Percentiles rank a stretch among this genome's conserved stretches.
phyloP scores from a whole-genome alignment of 2,888 invertebrate genomes.

The Megalurothrips usitatus region DNA sequence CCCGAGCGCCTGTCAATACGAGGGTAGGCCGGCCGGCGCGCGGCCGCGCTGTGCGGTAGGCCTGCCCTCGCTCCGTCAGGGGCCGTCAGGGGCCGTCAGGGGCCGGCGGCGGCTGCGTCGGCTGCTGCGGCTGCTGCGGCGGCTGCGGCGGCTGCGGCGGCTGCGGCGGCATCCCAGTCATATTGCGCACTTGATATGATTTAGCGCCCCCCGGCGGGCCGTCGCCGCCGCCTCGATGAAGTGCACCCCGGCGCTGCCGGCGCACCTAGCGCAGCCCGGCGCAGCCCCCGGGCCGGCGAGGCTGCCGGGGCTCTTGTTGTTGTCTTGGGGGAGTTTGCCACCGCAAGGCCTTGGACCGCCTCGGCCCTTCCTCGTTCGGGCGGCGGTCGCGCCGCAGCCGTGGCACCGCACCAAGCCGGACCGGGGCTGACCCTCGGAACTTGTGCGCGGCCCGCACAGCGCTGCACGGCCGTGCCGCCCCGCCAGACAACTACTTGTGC shows the following conservation, averaged over 20 bases:
- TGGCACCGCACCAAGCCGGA: too few relatives aligned
- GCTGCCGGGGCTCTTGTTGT: too few relatives aligned
- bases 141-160: background rate
- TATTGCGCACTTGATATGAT: conserved; percentile 21
- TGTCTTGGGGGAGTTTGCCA: too few relatives aligned
- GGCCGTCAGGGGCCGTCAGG: background rate
- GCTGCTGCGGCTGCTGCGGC: background rate
- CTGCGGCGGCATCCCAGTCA: background rate
- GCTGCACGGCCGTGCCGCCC: too few relatives aligned
- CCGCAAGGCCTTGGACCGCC: too few relatives aligned
- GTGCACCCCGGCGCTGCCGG: background rate
- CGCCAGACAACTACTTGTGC: too few relatives aligned
- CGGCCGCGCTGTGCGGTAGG: background rate
- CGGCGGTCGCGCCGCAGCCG: too few relatives aligned
- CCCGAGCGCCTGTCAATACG: background rate
- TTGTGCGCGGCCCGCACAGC: too few relatives aligned
- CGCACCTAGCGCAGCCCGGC: background rate
- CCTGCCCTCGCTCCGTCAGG: background rate
- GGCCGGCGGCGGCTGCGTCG: background rate
- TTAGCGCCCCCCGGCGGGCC: background rate
- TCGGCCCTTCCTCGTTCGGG: too few relatives aligned
- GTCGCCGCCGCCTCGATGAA: too few relatives aligned
- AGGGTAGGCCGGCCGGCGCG: background rate
- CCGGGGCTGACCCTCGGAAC: too few relatives aligned
- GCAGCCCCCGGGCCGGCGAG: too few relatives aligned